Base-by-base conservation (phyloP, 2,113 vertebrate genomes). In the Pelusios castaneus region DNA sequence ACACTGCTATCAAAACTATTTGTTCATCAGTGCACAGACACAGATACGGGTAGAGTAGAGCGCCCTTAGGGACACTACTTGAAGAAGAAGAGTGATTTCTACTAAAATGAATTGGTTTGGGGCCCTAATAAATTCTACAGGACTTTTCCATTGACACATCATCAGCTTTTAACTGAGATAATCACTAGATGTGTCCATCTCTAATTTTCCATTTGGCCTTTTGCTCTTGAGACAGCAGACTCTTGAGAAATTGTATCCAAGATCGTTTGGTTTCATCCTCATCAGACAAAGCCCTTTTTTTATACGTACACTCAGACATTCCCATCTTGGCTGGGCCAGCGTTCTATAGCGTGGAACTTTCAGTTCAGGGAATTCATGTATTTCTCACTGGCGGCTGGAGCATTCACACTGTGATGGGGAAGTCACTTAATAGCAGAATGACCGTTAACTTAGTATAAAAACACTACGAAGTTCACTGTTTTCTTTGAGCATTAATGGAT, bases 291-390 rank as follows among this genome's bases (percentile, higher is more conserved):
- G n/a, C n/a, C n/a, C n/a, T n/a, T n/a, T n/a, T n/a, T n/a, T n/a
- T n/a, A 12, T 3, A 10, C 34, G 34, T 67, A 16, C 90, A 13
- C 38, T 41, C 17, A 81, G 3, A 55, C 9, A 41, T 47, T 1
- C 41, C 2, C 70, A 90, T 75, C 34, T 38, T 58, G 24, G 4
- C 4, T 3, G 1, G 12, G 51, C 5, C 0, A 1, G 22, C 31
- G 25, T n/a, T 90, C 87, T 63, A 83, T 21, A 13, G 5, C 3
- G 4, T 1, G 80, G 70, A n/a, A 90, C 10, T 24, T 82, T 55
- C 38, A 84, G 13, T 22, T 12, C 2, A 1, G 12, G 24, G 5
- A 41, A 55, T 3, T 25, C 38, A 25, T 25, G 21, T 5, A 24
- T 43, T 75, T 75, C 70, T 75, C 38, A 13, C 21, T 43, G 38